Evolutionary conservation across 1,140 invertebrate genomes (phyloP).

Genomic region (Zophobas atratus): DNA sequence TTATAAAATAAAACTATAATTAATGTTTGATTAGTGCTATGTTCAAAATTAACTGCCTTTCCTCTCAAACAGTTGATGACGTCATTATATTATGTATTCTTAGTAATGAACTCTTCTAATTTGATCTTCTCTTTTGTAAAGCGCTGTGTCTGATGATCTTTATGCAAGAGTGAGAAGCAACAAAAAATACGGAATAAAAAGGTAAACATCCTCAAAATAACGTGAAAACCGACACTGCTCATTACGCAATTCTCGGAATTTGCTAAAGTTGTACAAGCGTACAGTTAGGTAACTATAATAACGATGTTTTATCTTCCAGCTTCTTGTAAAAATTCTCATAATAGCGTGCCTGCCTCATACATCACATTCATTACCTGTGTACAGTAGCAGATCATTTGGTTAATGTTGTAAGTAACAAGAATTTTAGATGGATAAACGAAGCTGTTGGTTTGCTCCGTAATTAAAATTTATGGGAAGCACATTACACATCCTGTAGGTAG

Average conservation of each 20-base stretch:
- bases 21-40: too few relatives aligned
- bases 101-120: too few relatives aligned
- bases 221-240: background rate
- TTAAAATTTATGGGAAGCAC: too few relatives aligned
- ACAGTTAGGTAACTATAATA: constrained; percentile 19
- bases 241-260: constrained; percentile 25
- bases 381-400: constrained; percentile 12
- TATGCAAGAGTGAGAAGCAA: background rate
- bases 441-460: background rate
- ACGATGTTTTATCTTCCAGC: constrained; percentile 12
- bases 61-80: too few relatives aligned
- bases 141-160: too few relatives aligned
- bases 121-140: too few relatives aligned
- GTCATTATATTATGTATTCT: too few relatives aligned
- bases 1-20: too few relatives aligned
- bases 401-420: constrained; percentile 1
- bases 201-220: constrained; percentile 8
- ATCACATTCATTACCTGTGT: background rate
- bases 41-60: too few relatives aligned
- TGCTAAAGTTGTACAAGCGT: background rate
- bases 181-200: constrained; percentile 6
- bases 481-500: too few relatives aligned
- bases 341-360: background rate
- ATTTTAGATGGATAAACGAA: background rate
- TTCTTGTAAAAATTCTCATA: constrained; percentile 18